Evolutionary conservation across 2,888 invertebrate genomes (phyloP), one percentile per base, ranked within the genome.

Genomic region (Calliopum simillimum): DNA sequence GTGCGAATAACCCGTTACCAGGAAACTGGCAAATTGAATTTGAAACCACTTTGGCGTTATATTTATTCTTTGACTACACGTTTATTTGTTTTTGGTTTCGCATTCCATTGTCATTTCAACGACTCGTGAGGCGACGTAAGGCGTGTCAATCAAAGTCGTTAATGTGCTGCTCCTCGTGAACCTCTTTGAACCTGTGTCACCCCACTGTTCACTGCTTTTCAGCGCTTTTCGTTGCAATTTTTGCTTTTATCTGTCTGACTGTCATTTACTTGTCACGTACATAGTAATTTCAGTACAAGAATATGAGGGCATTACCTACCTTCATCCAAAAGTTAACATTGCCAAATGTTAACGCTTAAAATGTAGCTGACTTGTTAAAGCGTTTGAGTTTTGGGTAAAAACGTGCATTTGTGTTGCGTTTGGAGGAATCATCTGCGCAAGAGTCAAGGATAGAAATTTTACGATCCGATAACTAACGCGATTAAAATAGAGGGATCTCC

Each of bases 1-100:
- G 33, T 33, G 33, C 8, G 33, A 33, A 33, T 33, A 33, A 33
- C 33, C 33, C 33, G 33, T 33, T 33, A 33, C 33, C 33, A 33
- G 33, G 8, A 51, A 51, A 41, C 41, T 58, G 58, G n/a, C 16
- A 58, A 58, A 58, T 58, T 58, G 58, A 58, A 58, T 58, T 58
- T 58, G 58, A 33, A 58, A 58, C 58, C 58, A 58, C 58, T 58
- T 58, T 58, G 58, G 41, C 41, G 58, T 33, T 16, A 41, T 33
- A 58, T 33, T 33, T 58, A 33, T 58, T 58, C 58, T 16, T 58
- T 41, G 33, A 58, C 23, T 58, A n/a, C 16, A 33, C 33, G 33
- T 33, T 33, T 33, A 58, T 16, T 58, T 58, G n/a, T 23, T 41
- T 25, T 33, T 33, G 41, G 14, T 16, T 41, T 56, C 21, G n/a